A percentile compares a stretch with the other conserved stretches of the same genome.
Conservation (phyloP, 2,797 vertebrate species). For the Syngnathus rostellatus region DNA sequence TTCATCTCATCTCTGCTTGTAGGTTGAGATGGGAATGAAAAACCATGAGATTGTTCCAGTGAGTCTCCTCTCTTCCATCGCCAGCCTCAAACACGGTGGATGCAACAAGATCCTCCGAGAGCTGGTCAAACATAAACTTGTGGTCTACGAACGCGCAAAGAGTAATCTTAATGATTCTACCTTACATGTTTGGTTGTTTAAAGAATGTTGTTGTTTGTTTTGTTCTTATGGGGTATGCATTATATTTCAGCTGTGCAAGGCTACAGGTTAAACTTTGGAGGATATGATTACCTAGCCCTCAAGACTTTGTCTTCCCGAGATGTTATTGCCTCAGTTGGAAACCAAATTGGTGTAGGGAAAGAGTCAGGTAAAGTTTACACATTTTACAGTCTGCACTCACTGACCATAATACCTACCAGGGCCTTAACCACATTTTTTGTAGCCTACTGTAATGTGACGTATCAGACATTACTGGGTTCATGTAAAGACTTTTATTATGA, state of each 20-base stretch:
- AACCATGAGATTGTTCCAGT: constrained; percentile 95
- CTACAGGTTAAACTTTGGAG: constrained; percentile 86
- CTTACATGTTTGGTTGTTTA: background rate
- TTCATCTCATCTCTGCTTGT: background rate
- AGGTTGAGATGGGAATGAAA: constrained; percentile 99
- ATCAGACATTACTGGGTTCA: background rate
- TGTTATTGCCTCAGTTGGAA: constrained; percentile 83
- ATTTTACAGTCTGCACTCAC: background rate
- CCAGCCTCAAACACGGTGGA: constrained; percentile 90
- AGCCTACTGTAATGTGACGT: background rate
- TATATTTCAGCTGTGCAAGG: constrained; percentile 81
- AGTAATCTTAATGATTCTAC: constrained; percentile 67
- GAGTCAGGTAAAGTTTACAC: constrained; percentile 80
- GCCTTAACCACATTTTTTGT: background rate
- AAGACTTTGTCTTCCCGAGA: constrained; percentile 87
- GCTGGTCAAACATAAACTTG: constrained; percentile 87
- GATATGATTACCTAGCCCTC: constrained; percentile 93
- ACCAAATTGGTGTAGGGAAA: constrained; percentile 98
- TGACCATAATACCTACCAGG: too few species aligned
- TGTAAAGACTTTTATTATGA: too few species aligned
- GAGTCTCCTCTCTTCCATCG: constrained; percentile 87
- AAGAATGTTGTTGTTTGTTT: background rate
- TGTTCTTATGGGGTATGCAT: constrained; percentile 10
- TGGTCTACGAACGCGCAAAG: constrained; percentile 82
- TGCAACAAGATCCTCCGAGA: constrained; percentile 93